Percentiles rank a stretch among this genome's conserved stretches.
phyloP scores from a whole-genome alignment of 2,888 invertebrate species.

The Teleiodes luculella region DNA sequence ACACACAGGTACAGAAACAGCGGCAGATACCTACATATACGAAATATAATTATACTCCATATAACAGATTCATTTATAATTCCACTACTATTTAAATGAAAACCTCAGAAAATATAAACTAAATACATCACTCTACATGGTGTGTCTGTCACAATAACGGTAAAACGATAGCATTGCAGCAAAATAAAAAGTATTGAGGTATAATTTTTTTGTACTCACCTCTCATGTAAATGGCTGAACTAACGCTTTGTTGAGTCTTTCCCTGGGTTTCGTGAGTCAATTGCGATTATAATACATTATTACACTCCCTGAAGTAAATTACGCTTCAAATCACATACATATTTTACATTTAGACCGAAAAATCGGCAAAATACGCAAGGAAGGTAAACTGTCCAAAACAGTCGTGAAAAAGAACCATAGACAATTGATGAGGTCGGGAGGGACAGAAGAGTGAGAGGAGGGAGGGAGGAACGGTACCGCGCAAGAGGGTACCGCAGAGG shows the following conservation, averaged over 20 bases:
- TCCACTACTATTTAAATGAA: slow-evolving; percentile 37
- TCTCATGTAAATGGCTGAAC: slow-evolving; percentile 78
- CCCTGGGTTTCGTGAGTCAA: slow-evolving; percentile 39
- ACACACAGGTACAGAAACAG: slow-evolving; percentile 65
- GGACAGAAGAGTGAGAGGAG: background rate
- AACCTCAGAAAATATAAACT: slow-evolving; percentile 20
- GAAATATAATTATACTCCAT: slow-evolving; percentile 49
- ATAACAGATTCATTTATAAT: slow-evolving; percentile 47
- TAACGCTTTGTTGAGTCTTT: slow-evolving; percentile 48
- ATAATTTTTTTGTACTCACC: slow-evolving; percentile 76
- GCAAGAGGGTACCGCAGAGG: background rate
- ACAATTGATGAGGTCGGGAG: slow-evolving; percentile 36
- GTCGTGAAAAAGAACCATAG: slow-evolving; percentile 77
- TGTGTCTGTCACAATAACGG: slow-evolving; percentile 30
- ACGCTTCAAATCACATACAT: slow-evolving; percentile 55
- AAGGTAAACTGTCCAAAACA: slow-evolving; percentile 77
- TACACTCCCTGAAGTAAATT: slow-evolving; percentile 42
- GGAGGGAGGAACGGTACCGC: slow-evolving; percentile 8
- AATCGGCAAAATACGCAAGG: slow-evolving; percentile 73
- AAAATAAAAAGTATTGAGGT: slow-evolving; percentile 61
- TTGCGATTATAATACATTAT: slow-evolving; percentile 58
- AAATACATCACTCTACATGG: slow-evolving; percentile 16
- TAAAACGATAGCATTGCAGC: slow-evolving; percentile 43
- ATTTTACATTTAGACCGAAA: slow-evolving; percentile 59
- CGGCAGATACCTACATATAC: slow-evolving; percentile 51